Evolutionary conservation across 2,113 vertebrate species (phyloP).

Genomic region (Illadopsis cleaveri): DNA sequence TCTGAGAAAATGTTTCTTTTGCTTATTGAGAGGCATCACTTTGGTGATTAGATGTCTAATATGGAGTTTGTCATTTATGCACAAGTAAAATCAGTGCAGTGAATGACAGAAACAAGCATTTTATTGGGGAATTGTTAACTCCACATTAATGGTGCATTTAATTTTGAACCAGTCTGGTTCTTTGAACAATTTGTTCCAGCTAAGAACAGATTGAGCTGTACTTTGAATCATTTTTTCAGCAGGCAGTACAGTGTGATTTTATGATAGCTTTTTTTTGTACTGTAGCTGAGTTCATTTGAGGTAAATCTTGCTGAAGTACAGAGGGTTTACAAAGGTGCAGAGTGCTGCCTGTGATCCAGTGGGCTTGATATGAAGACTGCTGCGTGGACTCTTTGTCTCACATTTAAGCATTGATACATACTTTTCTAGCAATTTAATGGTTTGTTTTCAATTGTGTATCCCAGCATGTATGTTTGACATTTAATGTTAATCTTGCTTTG

Average conservation of each 20-base stretch:
- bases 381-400: background rate
- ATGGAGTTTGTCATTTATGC: background rate
- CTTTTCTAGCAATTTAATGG: background rate
- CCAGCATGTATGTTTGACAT: background rate
- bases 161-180: conserved; percentile 48
- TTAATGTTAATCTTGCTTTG: background rate
- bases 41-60: background rate
- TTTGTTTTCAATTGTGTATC: background rate
- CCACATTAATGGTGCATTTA: conserved; percentile 12
- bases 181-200: conserved; percentile 68
- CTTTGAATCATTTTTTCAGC: conserved; percentile 55
- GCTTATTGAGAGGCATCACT: background rate
- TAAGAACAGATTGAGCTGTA: conserved; percentile 69
- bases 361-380: background rate
- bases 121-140: background rate
- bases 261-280: conserved; percentile 29
- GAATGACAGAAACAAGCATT: background rate
- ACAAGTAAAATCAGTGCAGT: background rate
- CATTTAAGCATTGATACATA: background rate
- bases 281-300: conserved; percentile 48
- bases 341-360: background rate
- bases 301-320: conserved; percentile 23
- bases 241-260: conserved; percentile 38
- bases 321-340: background rate
- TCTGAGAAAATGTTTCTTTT: background rate